Evolutionary conservation across 53 echinoderm and acorn worm genomes (phyloP), one percentile per base, ranked within the genome.

Genomic region (Holothuria scabra): DNA sequence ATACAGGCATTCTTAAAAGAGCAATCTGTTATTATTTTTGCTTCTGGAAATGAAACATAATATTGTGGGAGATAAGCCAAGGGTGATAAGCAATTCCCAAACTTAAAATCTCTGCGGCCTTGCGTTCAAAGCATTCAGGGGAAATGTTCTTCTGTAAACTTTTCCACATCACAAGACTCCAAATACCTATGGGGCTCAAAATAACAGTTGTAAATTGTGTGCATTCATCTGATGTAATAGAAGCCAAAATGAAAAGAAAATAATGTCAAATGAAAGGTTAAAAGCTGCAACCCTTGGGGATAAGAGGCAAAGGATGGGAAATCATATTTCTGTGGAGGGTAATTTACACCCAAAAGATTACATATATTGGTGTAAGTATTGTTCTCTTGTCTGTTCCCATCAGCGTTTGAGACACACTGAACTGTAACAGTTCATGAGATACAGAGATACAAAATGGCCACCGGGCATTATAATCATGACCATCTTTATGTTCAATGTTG

Each of bases 211-310:
- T 69, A 12, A 5, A 69, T 21, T 37, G 41, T 69, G 30, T 37
- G 30, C 41, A 19, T 41, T 69, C 41, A 37, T 20, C 52, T 52
- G 52, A 52, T 52, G 52, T 3, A 52, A 52, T 16, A 52, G 35
- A 32, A 30, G 31, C 48, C 72, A 41, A 72, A 72, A 72, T 72
- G 72, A 72, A 72, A 72, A 72, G 46, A 69, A 69, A 69, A 69
- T 69, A 72, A 44, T 72, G 72, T 72, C 44, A 32, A 12, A 48
- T 22, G 16, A 25, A 72, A 44, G 46, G 72, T 72, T 72, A 72
- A 72, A 72, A 44, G 72, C 44, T 72, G 72, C 49, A 24, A 11
- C 72, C 72, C 72, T 72, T 44, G 44, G 72, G 72, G 72, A 34
- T 46, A 44, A 35, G 72, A 44, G 46, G 28, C 24, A 72, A 44